A percentile compares a stretch with the other conserved stretches of the same genome.
phyloP scores from a whole-genome alignment of 2,797 vertebrate species.

The Steatocranus sp. region DNA sequence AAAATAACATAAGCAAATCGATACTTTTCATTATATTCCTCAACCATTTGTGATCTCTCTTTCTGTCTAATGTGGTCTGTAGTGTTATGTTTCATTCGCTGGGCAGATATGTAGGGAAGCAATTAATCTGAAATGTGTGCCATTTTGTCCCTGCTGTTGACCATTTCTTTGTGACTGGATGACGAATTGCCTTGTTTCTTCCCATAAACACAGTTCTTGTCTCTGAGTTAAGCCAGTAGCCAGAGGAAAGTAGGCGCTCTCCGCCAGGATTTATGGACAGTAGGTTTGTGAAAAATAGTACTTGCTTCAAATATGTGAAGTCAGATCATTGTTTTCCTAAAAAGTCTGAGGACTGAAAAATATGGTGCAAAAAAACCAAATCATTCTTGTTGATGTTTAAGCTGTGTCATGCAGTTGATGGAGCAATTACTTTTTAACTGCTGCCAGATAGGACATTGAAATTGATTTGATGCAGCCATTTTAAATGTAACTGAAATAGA shows the following conservation, averaged over 20 bases:
- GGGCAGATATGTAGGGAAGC: slow-evolving; percentile 28
- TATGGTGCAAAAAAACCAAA: background rate
- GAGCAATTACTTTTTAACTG: slow-evolving; percentile 45
- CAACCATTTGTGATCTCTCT: slow-evolving; percentile 7
- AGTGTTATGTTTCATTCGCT: slow-evolving; percentile 49
- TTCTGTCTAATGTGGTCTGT: slow-evolving; percentile 18
- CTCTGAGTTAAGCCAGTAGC: slow-evolving; percentile 44
- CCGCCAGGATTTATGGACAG: slow-evolving; percentile 46
- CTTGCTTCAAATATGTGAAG: slow-evolving; percentile 30
- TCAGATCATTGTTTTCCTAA: slow-evolving; percentile 33
- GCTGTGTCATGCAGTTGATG: slow-evolving; percentile 34
- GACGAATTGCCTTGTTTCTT: slow-evolving; percentile 67
- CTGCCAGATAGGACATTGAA: slow-evolving; percentile 25
- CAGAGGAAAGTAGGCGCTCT: slow-evolving; percentile 16
- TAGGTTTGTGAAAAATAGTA: slow-evolving; percentile 24
- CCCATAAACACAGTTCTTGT: slow-evolving; percentile 63
- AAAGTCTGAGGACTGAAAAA: background rate
- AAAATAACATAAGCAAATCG: background rate
- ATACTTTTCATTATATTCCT: slow-evolving; percentile 15
- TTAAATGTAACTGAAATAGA: slow-evolving; percentile 29
- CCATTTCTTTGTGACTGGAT: slow-evolving; percentile 54
- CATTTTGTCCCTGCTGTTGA: slow-evolving; percentile 47
- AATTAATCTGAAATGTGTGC: slow-evolving; percentile 63
- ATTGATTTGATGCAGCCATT: slow-evolving; percentile 48
- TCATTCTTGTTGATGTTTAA: slow-evolving; percentile 29